A percentile compares a stretch with the other conserved stretches of the same genome.
phyloP scores from a whole-genome alignment of 2,113 vertebrate genomes.

The Rhombomys opimus region DNA sequence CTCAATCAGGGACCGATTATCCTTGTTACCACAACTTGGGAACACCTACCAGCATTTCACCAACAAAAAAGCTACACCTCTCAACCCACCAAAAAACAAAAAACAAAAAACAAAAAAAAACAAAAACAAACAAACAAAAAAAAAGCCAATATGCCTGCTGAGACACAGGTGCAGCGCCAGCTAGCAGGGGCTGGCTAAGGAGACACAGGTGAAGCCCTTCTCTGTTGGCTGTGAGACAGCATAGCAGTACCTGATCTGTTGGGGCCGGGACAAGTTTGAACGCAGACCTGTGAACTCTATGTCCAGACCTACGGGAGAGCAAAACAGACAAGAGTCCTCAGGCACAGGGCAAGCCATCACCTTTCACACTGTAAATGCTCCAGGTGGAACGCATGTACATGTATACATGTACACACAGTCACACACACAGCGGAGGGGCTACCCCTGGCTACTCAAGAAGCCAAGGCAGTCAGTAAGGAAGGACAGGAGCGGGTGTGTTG shows the following conservation, averaged over 20 bases:
- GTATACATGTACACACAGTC: too few relatives aligned
- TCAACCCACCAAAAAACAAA: too few relatives aligned
- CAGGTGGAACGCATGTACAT: not conserved
- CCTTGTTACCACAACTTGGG: not conserved
- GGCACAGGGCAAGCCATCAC: not conserved
- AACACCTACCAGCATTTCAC: accelerated
- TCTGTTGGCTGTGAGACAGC: not conserved
- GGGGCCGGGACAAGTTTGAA: slow-evolving; percentile 47
- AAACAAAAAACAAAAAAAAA: not conserved
- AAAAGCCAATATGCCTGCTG: not conserved
- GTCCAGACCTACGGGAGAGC: slow-evolving; percentile 82
- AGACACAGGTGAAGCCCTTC: not conserved
- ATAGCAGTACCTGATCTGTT: slow-evolving; percentile 82
- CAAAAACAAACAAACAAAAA: not conserved
- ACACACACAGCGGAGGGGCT: too few relatives aligned
- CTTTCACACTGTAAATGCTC: not conserved
- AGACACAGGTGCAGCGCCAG: not conserved
- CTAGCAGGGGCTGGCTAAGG: too few relatives aligned
- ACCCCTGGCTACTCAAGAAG: too few relatives aligned
- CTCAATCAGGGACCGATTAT: too few relatives aligned
- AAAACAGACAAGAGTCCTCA: not conserved
- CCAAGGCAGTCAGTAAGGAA: not conserved
- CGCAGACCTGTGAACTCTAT: slow-evolving; percentile 87
- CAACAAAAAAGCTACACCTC: not conserved
- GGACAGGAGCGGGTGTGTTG: too few relatives aligned